Evolutionary conservation across 2,113 vertebrate genomes (phyloP).

Genomic region (Hipposideros armiger): DNA sequence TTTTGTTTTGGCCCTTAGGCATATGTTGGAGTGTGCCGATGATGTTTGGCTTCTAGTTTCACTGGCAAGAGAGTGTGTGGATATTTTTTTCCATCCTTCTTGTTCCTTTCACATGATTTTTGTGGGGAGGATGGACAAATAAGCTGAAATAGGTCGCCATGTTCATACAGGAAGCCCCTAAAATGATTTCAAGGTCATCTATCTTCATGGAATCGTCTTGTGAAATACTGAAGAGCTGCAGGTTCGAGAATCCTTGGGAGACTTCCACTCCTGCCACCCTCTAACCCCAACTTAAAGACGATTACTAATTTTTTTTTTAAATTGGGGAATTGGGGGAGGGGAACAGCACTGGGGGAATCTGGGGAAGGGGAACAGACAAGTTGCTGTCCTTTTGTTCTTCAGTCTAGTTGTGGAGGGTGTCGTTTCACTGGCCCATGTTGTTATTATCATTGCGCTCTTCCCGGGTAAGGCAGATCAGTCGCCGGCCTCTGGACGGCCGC

Average conservation of each 20-base stretch:
- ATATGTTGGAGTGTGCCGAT: background rate
- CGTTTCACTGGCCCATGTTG: no score
- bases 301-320: background rate
- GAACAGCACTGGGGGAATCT: no score
- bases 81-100: background rate
- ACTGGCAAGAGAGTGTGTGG: background rate
- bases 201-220: background rate
- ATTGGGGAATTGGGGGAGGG: no score
- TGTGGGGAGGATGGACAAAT: background rate
- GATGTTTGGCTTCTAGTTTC: constrained; percentile 26
- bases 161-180: background rate
- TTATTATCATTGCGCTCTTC: no score
- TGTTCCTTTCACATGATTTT: constrained; percentile 3
- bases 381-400: no score
- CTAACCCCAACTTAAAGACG: background rate
- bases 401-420: no score
- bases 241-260: background rate
- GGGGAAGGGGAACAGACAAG: no score
- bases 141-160: background rate
- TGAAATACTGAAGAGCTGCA: background rate
- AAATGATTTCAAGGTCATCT: background rate
- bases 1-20: background rate
- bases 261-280: background rate
- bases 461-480: no score
- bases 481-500: no score